Percentiles rank a stretch among this genome's conserved stretches.
phyloP scores from a whole-genome alignment of 2,113 vertebrate genomes.

The Callaeas wilsoni region DNA sequence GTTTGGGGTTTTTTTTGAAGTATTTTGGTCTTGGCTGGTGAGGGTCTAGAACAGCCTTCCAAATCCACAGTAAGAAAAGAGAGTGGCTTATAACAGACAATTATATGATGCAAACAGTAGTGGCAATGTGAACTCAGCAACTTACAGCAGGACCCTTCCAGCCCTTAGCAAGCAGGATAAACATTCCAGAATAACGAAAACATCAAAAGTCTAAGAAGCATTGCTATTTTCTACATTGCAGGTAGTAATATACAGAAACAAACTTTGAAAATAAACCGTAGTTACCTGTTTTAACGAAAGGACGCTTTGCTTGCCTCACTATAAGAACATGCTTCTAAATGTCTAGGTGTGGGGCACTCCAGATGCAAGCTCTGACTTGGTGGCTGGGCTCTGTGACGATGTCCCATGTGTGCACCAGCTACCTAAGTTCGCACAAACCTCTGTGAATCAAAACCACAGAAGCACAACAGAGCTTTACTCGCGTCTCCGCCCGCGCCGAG shows the following conservation, averaged over 20 bases:
- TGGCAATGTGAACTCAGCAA: neutral
- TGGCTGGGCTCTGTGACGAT: slow-evolving; percentile 2
- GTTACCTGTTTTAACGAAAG: neutral
- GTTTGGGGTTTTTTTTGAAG: rapidly evolving
- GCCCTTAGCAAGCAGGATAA: neutral
- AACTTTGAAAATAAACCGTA: neutral
- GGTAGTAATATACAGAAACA: neutral
- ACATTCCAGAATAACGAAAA: neutral
- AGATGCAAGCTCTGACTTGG: neutral
- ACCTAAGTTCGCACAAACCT: slow-evolving; percentile 16
- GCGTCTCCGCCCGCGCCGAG: rapidly evolving
- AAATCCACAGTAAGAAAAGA: neutral
- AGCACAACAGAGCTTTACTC: slow-evolving; percentile 9
- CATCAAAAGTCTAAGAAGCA: neutral
- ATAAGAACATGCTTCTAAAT: neutral
- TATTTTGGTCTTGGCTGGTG: neutral
- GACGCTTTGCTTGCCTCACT: slow-evolving; percentile 10
- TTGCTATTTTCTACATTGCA: neutral
- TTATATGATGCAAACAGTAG: neutral
- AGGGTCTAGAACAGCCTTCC: neutral
- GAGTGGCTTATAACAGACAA: neutral
- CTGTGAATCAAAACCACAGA: neutral
- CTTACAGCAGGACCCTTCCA: neutral
- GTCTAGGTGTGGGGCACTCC: neutral
- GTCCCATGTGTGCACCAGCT: slow-evolving; percentile 22